Evolutionary conservation across 2,113 vertebrate species (phyloP).

Genomic region (Periophthalmodon schlosseri): DNA sequence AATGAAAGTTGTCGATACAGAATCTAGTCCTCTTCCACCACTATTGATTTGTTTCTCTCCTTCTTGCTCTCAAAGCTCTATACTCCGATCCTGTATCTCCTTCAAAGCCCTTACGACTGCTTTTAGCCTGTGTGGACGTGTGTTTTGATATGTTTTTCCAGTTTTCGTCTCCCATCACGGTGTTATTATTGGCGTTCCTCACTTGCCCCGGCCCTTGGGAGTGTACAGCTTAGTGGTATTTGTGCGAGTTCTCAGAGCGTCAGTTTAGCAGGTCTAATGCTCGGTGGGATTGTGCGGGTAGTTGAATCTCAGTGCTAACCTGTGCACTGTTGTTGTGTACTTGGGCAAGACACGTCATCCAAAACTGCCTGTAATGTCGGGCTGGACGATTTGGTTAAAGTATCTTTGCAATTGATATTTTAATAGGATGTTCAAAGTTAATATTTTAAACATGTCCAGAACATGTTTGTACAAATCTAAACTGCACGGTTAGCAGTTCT

Average conservation of each 20-base stretch:
- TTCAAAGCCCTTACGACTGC: constrained; percentile 2
- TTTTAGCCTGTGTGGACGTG: neutral
- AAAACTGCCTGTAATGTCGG: too few species aligned
- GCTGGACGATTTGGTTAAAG: too few species aligned
- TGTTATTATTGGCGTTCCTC: constrained; percentile 3
- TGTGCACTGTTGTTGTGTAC: too few species aligned
- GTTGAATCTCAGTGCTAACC: too few species aligned
- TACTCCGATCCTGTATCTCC: neutral
- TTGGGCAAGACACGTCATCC: too few species aligned
- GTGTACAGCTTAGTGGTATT: neutral
- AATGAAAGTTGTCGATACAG: neutral
- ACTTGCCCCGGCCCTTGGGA: neutral
- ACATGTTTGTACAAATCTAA: too few species aligned
- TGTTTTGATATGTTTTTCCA: constrained; percentile 8
- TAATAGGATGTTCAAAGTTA: too few species aligned
- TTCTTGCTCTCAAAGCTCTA: neutral
- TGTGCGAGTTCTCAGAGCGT: neutral
- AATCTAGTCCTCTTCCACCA: neutral
- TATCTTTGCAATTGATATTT: too few species aligned
- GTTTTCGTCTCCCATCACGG: neutral
- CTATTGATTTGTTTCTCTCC: neutral
- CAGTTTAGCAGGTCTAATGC: neutral
- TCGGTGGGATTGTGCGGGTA: neutral
- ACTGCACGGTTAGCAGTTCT: too few species aligned
- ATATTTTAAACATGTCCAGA: too few species aligned